Percentiles rank a stretch among this genome's conserved stretches.
phyloP scores from a whole-genome alignment of 2,797 vertebrate species.

The Alauda arvensis region DNA sequence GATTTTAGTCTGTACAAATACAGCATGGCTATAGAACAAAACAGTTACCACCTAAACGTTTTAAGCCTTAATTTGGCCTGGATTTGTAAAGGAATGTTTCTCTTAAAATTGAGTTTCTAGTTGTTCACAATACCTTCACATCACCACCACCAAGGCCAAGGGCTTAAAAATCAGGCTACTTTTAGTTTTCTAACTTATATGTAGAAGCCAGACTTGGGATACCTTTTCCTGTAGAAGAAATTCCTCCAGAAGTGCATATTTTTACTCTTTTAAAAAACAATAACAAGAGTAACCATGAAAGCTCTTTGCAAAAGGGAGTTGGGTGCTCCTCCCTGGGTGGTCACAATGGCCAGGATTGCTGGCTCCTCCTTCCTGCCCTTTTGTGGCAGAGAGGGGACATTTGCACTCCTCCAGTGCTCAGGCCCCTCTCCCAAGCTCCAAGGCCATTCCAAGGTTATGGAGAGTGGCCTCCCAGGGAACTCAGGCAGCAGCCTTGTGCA shows the following conservation, averaged over 20 bases:
- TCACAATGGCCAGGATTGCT: background rate
- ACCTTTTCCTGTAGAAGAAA: background rate
- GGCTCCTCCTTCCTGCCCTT: background rate
- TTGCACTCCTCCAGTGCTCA: background rate
- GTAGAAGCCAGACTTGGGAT: background rate
- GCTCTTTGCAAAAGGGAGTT: fast-evolving
- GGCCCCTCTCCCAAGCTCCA: background rate
- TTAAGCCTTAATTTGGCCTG: background rate
- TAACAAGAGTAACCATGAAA: background rate
- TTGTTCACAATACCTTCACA: background rate
- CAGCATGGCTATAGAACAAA: background rate
- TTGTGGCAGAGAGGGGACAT: background rate
- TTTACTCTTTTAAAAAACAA: background rate
- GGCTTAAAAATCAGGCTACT: background rate
- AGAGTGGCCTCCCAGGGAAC: background rate
- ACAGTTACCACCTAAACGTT: background rate
- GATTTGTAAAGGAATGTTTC: background rate
- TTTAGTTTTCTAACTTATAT: background rate
- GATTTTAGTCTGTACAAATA: background rate
- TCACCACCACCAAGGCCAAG: background rate
- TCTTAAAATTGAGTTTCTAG: background rate
- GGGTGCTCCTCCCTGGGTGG: too few species aligned
- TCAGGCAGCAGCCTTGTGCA: background rate
- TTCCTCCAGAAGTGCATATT: background rate
- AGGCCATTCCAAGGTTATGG: background rate